Evolutionary conservation across 1,140 invertebrate genomes (phyloP), one percentile per base, ranked within the genome.

Genomic region (Drosophila kepulauana): DNA sequence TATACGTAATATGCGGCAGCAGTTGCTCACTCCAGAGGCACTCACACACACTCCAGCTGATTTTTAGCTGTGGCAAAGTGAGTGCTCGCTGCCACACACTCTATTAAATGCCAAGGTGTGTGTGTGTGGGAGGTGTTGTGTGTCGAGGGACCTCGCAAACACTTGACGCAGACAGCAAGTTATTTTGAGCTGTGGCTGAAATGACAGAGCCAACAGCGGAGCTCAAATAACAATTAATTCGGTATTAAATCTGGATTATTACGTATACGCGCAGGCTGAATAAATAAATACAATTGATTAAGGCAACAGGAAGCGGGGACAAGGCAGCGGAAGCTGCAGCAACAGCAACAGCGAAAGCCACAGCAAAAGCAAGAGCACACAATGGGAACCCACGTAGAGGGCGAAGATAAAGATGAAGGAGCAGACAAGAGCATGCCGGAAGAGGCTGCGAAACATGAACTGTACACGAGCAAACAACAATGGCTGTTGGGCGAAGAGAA

Each of bases 231-330:
- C 54, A 70, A 58, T 75, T 61, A 68, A 74, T 48, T 41, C 8
- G 10, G 16, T 11, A 70, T 75, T 75, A 75, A 75, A 75, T 57
- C 71, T 61, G 46, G 46, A 74, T 61, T 74, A 61, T 70, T 33
- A 13, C 65, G 71, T 69, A 69, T 57, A 62, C 65, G 72, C 33
- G 33, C 10, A 8, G 43, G 25, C 30, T 46, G 63, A 52, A 63
- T 69, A 69, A 69, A 69, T 56, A 69, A 49, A 57, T 35, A 57
- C 20, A 57, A 75, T 75, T 75, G 72, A 75, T 75, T 69, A 15
- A 46, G 46, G 72, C 41, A 49, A 41, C 35, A 62, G 58, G 65
- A 75, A 75, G 56, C 45, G 66, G 38, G 43, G 57, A 48, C 71
- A 74, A 58, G 64, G 52, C 56, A 68, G 13, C 71, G 65, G 56